phyloP scores from a whole-genome alignment of 1,140 invertebrate genomes.

The Campoletis sonorensis region DNA sequence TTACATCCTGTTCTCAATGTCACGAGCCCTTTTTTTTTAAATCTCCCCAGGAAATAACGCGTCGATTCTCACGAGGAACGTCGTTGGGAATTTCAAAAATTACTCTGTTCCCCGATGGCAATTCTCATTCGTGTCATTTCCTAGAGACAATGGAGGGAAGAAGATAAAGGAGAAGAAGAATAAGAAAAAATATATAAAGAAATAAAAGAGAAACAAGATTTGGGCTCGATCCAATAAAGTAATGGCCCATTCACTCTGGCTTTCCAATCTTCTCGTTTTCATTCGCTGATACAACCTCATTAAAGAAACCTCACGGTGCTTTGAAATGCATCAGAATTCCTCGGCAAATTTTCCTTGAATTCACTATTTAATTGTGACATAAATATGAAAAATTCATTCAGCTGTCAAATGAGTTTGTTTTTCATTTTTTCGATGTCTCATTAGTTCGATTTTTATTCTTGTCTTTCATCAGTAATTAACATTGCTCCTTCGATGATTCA shows the following conservation, averaged over 20 bases:
- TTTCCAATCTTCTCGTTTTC: not conserved
- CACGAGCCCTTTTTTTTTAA: too few species aligned
- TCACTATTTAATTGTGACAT: not conserved
- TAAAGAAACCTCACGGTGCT: not conserved
- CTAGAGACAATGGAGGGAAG: not conserved
- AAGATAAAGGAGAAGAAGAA: not conserved
- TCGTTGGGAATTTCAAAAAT: too few species aligned
- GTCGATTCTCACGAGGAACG: too few species aligned
- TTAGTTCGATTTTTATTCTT: too few species aligned
- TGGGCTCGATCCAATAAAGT: slow-evolving; percentile 13
- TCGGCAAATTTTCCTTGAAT: not conserved
- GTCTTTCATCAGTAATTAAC: too few species aligned
- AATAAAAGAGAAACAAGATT: not conserved
- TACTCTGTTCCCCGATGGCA: too few species aligned
- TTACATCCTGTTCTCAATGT: too few species aligned
- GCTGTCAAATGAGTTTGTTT: too few species aligned
- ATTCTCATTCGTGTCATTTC: too few species aligned
- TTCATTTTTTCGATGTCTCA: too few species aligned
- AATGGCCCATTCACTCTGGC: slow-evolving; percentile 6
- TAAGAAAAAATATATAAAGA: not conserved
- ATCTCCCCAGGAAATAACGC: too few species aligned
- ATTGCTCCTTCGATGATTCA: too few species aligned
- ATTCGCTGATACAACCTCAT: not conserved
- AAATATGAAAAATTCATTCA: not conserved
- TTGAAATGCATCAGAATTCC: not conserved